Conservation (phyloP, 2,113 vertebrate genomes). For the Anolis sagrei region DNA sequence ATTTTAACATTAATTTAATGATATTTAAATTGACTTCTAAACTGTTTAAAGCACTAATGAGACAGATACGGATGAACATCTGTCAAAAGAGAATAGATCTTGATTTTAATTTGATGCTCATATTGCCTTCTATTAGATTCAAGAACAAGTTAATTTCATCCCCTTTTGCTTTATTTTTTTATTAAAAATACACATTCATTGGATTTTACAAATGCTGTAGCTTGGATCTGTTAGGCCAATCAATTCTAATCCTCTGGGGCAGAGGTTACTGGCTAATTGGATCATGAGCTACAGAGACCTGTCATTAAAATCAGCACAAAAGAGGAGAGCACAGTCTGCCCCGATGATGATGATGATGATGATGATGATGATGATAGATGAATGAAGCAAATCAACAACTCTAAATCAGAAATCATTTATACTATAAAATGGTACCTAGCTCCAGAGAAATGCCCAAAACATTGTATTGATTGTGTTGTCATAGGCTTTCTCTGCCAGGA, state of each 20-base stretch:
- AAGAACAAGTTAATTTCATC: slow-evolving; percentile 65
- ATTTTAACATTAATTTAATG: neutral
- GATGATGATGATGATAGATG: neutral
- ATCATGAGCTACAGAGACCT: neutral
- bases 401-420: slow-evolving; percentile 43
- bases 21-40: neutral
- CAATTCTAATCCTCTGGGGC: slow-evolving; percentile 51
- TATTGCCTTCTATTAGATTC: slow-evolving; percentile 55
- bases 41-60: neutral
- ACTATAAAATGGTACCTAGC: neutral
- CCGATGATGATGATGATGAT: neutral
- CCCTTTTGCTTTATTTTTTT: slow-evolving; percentile 66
- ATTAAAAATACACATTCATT: slow-evolving; percentile 55
- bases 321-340: neutral
- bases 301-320: slow-evolving; percentile 42
- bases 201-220: slow-evolving; percentile 44
- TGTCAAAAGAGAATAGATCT: neutral
- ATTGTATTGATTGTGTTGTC: slow-evolving; percentile 33
- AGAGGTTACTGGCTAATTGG: slow-evolving; percentile 51
- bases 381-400: slow-evolving; percentile 4
- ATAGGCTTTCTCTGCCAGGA: no score
- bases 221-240: slow-evolving; percentile 61
- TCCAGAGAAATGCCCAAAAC: slow-evolving; percentile 37
- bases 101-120: slow-evolving; percentile 32
- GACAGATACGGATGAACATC: neutral